Conservation (phyloP, 1,140 invertebrate genomes). For the Piezodorus guildinii region DNA sequence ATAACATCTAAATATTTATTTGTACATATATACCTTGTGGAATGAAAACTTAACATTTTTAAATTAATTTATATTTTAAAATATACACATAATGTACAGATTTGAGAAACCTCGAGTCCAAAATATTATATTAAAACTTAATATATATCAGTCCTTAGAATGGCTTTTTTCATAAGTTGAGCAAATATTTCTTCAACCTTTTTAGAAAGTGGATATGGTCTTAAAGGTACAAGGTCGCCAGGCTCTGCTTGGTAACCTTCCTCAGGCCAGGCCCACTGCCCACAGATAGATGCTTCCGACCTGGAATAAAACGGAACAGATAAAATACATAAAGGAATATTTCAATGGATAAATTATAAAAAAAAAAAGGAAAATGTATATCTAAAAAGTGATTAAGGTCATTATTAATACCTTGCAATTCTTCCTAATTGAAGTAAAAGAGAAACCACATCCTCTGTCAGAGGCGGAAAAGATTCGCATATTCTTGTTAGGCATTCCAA, state of each 20-base stretch:
- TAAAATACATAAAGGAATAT: not conserved
- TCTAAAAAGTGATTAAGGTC: too few species aligned
- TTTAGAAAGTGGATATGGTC: not conserved
- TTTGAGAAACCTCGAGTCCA: too few species aligned
- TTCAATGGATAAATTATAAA: too few species aligned
- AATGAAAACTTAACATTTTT: too few species aligned
- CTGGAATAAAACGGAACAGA: constrained; percentile 38
- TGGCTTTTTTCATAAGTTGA: not conserved
- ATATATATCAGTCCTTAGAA: not conserved
- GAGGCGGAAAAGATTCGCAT: constrained; percentile 81
- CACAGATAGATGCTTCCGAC: constrained; percentile 63
- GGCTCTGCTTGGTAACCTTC: not conserved
- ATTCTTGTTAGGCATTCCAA: constrained; percentile 75
- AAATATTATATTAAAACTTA: not conserved
- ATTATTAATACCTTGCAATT: constrained; percentile 37
- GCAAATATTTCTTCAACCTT: not conserved
- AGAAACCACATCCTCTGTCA: constrained; percentile 77
- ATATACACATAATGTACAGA: too few species aligned
- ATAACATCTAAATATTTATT: too few species aligned
- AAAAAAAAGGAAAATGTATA: too few species aligned
- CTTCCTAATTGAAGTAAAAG: constrained; percentile 75
- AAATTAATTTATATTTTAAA: too few species aligned
- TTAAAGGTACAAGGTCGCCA: not conserved
- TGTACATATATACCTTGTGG: too few species aligned
- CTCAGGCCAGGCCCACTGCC: constrained; percentile 17